Evolutionary conservation across 2,797 vertebrate species (phyloP), one percentile per base, ranked within the genome.

Genomic region (Chelon auratus): DNA sequence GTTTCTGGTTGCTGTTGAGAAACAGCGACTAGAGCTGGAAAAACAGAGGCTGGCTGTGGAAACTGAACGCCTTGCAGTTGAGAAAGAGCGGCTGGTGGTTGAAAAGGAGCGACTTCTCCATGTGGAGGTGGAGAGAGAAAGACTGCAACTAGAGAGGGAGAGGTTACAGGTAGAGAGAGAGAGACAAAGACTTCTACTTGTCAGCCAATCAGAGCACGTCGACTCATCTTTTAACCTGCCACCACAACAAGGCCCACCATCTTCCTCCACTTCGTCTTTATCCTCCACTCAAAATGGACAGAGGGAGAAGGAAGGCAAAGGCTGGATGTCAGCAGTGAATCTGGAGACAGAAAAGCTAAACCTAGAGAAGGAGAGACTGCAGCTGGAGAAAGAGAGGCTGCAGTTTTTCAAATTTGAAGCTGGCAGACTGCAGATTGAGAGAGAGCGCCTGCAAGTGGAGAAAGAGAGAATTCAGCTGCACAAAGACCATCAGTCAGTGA

Each of bases 341-440:
- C 87, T 97, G 83, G 97, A 97, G 90, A 87, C 95, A 0, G 96
- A 97, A 75, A 96, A 95, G 90, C 73, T 97, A 52, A 97, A 96
- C 88, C 93, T 97, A 8, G 96, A 98, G 89, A 95, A 96, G 67
- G 97, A 97, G 84, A 94, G 96, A 57, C 93, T 97, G 77, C 96
- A 97, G 73, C 89, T 98, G 64, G 96, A 97, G 73, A 97, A 97
- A 12, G 97, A 97, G 79, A 93, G 96, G 68, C 93, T 98, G 73
- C 97, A 97, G 88, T 97, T 98, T 79, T 89, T 97, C 2, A 98
- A 96, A 82, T 97, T 97, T 63, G 97, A 98, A 81, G 95, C 95
- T 0, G 95, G 97, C 68, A 94, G 97, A 84, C 93, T 97, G 80
- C 96, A 97, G 92, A 97, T 97, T 20, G 97, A 97, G 87, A 95